Base-by-base conservation (phyloP, 1,140 invertebrate genomes). In the Coenobita brevimanus region DNA sequence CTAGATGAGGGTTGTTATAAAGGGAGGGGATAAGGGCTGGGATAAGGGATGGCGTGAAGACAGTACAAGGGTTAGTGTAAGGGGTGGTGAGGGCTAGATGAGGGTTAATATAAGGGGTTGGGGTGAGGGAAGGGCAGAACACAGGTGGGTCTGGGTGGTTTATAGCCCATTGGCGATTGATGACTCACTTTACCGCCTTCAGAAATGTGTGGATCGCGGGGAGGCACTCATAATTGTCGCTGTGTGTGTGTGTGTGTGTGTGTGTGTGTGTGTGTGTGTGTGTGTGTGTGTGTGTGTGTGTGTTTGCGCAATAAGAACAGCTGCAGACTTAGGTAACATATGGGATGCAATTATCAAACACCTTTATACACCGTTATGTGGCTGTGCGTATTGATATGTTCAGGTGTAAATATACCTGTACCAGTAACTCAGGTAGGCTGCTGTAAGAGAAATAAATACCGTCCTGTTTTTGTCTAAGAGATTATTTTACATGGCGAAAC, bases 151-250 rank as follows among this genome's bases (percentile, higher is more conserved):
- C 13, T 8, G 54, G 36, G 78, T 64, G 33, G 10, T 24, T 54
- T 62, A 64, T 64, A 41, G 57, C 15, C 78, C 46, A 38, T 57
- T 81, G 78, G 60, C 54, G 78, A 64, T 62, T 62, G 78, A 81
- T 79, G 50, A 21, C 76, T 79, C n/a, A 50, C 33, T 36, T 60
- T 62, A 62, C 60, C 54, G 78, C 30, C 54, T 62, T 81, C 78
- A 62, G 27, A 24, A 57, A 27, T 30, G 54, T 46, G 43, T 3
- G 24, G 8, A 69, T 69, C 67, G 33, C 33, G 33, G 24, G 24
- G 24, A 69, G 33, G 15, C 67, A 30, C 30, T 33, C 24, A 6
- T 69, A 30, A 69, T 30, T 8, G 33, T 27, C 46, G 17, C 17
- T 17, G 46, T 50, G 46, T 50, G 46, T 50, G 46, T 50, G 46